Conservation (phyloP, 2,113 vertebrate species). For the Toxostoma redivivum region DNA sequence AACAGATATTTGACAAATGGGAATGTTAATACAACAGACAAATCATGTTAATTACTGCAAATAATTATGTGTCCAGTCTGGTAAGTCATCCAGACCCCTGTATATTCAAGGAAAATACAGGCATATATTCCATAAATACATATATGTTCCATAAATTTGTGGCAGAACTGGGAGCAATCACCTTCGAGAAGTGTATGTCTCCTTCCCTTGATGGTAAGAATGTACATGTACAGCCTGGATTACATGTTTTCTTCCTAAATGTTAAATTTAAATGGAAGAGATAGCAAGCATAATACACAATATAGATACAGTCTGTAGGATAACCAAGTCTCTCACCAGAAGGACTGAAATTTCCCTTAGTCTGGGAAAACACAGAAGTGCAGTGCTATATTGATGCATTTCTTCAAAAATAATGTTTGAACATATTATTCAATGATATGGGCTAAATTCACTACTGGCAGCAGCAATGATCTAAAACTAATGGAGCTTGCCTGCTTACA, state of each 20-base stretch:
- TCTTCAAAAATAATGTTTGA: not conserved
- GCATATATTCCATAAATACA: no score
- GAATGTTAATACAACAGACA: not conserved
- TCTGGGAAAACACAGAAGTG: not conserved
- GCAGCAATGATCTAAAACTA: not conserved
- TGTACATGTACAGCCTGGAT: not conserved
- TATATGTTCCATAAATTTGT: not conserved
- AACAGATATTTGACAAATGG: not conserved
- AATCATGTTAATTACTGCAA: not conserved
- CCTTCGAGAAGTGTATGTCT: not conserved
- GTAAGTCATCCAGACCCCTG: not conserved
- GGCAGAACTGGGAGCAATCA: not conserved
- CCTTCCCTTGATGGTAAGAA: not conserved
- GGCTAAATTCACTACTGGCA: not conserved
- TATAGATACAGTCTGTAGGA: not conserved
- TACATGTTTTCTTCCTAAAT: not conserved
- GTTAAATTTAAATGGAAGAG: not conserved
- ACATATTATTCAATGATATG: not conserved
- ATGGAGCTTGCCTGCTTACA: not conserved
- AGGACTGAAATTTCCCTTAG: not conserved
- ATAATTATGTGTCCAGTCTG: not conserved
- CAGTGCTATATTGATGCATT: not conserved
- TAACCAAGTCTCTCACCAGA: not conserved
- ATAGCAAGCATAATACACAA: not conserved
- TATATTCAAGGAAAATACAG: not conserved